Conservation (phyloP, 2,888 invertebrate genomes). For the Eretmocerus hayati region DNA sequence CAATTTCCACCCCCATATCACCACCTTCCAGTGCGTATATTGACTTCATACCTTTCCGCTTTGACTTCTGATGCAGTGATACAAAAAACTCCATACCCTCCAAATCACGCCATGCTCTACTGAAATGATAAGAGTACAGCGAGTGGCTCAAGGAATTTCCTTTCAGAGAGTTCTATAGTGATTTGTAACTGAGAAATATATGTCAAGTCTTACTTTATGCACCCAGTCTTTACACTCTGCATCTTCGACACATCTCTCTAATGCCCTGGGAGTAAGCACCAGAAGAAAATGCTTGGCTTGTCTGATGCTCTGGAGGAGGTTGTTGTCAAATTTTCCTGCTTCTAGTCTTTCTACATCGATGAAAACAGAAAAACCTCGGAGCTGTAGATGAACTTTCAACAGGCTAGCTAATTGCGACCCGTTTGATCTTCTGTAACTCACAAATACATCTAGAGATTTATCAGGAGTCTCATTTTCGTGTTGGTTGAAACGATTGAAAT, state of each 20-base stretch:
- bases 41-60: too few relatives aligned
- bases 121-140: too few relatives aligned
- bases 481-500: slow-evolving; percentile 38
- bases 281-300: slow-evolving; percentile 95
- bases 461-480: slow-evolving; percentile 63
- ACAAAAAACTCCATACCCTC: too few relatives aligned
- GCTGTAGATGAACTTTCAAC: slow-evolving; percentile 92
- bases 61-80: too few relatives aligned
- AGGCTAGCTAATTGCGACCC: slow-evolving; percentile 94
- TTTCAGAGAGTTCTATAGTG: too few relatives aligned
- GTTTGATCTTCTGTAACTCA: slow-evolving; percentile 94
- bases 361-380: slow-evolving; percentile 93
- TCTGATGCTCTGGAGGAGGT: slow-evolving; percentile 90
- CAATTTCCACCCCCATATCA: too few relatives aligned
- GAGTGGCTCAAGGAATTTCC: too few relatives aligned
- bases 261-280: slow-evolving; percentile 88
- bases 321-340: slow-evolving; percentile 99
- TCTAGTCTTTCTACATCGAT: slow-evolving; percentile 96
- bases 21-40: too few relatives aligned
- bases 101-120: too few relatives aligned
- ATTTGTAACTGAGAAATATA: too few relatives aligned
- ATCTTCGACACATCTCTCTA: slow-evolving; percentile 91
- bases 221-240: slow-evolving; percentile 98
- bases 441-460: slow-evolving; percentile 93
- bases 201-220: slow-evolving; percentile 90